Base-by-base conservation (phyloP, 2,888 invertebrate species). In the Folsomia manolachei region DNA sequence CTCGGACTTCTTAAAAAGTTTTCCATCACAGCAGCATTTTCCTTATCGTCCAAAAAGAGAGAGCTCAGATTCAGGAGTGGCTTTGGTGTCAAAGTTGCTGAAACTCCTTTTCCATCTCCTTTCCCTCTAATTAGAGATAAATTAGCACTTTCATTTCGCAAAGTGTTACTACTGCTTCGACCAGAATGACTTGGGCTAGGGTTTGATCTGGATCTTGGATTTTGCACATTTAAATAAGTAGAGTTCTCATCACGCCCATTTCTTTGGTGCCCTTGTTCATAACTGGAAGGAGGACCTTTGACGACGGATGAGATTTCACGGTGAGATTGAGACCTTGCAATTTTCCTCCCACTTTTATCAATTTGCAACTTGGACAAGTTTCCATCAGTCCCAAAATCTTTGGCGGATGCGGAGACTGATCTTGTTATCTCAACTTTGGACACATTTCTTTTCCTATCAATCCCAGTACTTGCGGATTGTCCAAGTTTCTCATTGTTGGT, bases 261-360 rank as follows among this genome's bases (percentile, higher is more conserved):
- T 18, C 19, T n/a, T 56, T 7, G 56, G 19, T 56, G 11, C 11
- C n/a, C 4, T 56, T 7, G 7, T 14, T 14, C 7, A 24, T 23
- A 7, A 18, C 2, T 19, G 24, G 21, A 23, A 24, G 24, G 24
- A 62, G 4, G 23, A 65, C 66, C 69, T 39, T 74, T 74, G 26
- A 73, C 24, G 1, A 73, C 71, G 7, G 67, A 56, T 14, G 76
- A 75, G 70, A 76, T 76, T 64, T 76, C 76, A 27, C 39, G 72
- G 68, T 76, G 67, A 61, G 76, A 76, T 51, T 76, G 76, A 61
- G 72, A 72, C 73, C 76, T 65, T 65, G 71, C 74, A 63, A 76
- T 74, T 70, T 70, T 76, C 14, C 25, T 74, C 52, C 72, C 71
- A 65, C 60, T 73, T 52, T 1, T 26, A 63, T 63, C 51, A 65